These are phyloP conservation scores for Telenomus remus DNA, from an alignment of 1,140 invertebrate species.

Conservation along the genomic window DNA sequence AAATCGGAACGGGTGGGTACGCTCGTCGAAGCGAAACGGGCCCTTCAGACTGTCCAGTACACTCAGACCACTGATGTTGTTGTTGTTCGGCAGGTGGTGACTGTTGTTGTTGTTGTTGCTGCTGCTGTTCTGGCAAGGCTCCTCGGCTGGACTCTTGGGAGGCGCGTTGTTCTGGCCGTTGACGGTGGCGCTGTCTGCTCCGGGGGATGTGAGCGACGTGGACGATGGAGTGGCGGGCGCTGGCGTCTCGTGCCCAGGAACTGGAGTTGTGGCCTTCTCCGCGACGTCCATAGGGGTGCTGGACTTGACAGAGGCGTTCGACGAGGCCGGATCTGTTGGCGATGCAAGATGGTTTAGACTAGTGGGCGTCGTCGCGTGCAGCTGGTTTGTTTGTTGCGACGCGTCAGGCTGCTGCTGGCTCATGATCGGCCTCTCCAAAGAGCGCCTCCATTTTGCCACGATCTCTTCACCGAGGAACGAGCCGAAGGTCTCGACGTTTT, in stretches of 20 bases:
- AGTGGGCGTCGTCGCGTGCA: conserved; percentile 63
- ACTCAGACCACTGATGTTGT: conserved; percentile 71
- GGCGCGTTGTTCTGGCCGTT: conserved; percentile 63
- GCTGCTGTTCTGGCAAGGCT: conserved; percentile 77
- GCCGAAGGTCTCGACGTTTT: conserved; percentile 83
- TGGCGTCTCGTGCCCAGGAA: conserved; percentile 71
- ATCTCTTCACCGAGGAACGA: conserved; percentile 85
- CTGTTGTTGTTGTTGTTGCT: conserved; percentile 74
- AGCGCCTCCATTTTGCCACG: conserved; percentile 85
- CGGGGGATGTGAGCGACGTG: conserved; percentile 68
- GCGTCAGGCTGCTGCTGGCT: conserved; percentile 69
- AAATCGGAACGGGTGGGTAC: conserved; percentile 82
- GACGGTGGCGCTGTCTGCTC: conserved; percentile 49
- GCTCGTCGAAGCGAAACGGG: conserved; percentile 86
- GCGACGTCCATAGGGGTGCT: conserved; percentile 70
- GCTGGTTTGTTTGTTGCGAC: conserved; percentile 57
- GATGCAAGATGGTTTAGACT: conserved; percentile 73
- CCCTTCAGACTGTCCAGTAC: conserved; percentile 79
- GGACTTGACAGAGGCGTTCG: conserved; percentile 69
- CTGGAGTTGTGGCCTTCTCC: conserved; percentile 72
- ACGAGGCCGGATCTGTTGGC: conserved; percentile 72
- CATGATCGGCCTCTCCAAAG: conserved; percentile 80
- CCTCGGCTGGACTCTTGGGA: conserved; percentile 78
- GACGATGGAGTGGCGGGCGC: conserved; percentile 72
- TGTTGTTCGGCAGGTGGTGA: conserved; percentile 66